Base-by-base conservation (phyloP, 2,888 invertebrate species). In the Pediacus dermestoides region DNA sequence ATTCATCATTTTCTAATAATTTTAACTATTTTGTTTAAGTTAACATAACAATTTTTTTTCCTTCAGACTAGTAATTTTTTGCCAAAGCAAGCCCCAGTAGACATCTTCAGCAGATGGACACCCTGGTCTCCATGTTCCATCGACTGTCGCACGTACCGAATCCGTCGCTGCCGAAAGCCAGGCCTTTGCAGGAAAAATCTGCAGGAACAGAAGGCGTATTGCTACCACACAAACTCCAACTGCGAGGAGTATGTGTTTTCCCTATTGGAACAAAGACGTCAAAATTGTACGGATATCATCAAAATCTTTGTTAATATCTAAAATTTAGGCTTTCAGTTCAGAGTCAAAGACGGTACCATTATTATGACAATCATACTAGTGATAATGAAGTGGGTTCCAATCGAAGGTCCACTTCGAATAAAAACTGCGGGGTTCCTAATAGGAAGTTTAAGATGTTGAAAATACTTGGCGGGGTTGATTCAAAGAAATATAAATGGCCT, bases 391-490 rank as follows among this genome's bases (percentile, higher is more conserved):
- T 48, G 12, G 47, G 43, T 22, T 41, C 48, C 30, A 46, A 47
- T 4, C 40, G 42, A 28, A 44, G 34, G 21, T 44, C 36, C 14
- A 34, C 32, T n/a, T 47, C 44, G 15, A 32, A 30, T 10, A 51
- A 48, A 16, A 57, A 48, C 44, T 67, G 67, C 47, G 66, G 66
- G 2, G 37, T 58, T 3, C 54, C 62, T 1, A 53, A 60, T 37
- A 60, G 55, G 33, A 64, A 57, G 39, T 48, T 57, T 9, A 58
- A 39, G 36, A 80, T 82, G 81, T 72, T 87, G 42, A 79, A 86
- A 52, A 93, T 94, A 42, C 88, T 94, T 38, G 94, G 94, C 0
- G 94, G 94, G 1, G 74, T 80, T 34, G 84, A 88, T 23, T 78
- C 90, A 0, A 73, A 77, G 7, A 83, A 80, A 31, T 87, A 90